These are phyloP conservation scores for Drosophila neutralis DNA, from an alignment of 2,888 invertebrate species.

Conservation along the genomic window DNA sequence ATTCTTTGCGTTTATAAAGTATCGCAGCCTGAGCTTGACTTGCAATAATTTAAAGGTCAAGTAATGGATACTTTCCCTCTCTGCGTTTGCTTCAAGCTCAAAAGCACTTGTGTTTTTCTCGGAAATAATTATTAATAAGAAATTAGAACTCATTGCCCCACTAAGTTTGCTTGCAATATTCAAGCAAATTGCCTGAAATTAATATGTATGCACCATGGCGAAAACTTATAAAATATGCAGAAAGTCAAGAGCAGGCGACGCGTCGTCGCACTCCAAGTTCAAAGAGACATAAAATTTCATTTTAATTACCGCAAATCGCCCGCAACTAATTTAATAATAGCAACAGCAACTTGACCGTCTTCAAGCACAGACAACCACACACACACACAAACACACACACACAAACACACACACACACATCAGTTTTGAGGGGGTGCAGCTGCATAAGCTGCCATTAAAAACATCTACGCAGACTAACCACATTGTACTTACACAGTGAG, in stretches of 20 bases:
- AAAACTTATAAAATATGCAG: slow-evolving; percentile 28
- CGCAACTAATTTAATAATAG: slow-evolving; percentile 79
- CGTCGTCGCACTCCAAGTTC: slow-evolving; percentile 34
- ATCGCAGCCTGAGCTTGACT: background rate
- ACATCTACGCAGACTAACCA: slow-evolving; percentile 20
- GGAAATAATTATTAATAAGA: background rate
- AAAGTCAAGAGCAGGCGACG: slow-evolving; percentile 23
- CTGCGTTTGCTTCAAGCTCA: too few species aligned
- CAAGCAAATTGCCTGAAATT: slow-evolving; percentile 17
- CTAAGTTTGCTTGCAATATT: slow-evolving; percentile 1
- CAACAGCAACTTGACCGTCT: slow-evolving; percentile 53
- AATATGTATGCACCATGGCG: slow-evolving; percentile 23
- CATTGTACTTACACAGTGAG: slow-evolving; percentile 2
- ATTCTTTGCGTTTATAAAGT: background rate
- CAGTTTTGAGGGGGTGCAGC: slow-evolving; percentile 42
- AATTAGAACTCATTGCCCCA: background rate
- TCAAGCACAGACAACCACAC: background rate
- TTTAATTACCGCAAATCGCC: slow-evolving; percentile 78
- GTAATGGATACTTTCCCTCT: background rate
- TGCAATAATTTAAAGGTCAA: background rate
- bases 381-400: background rate
- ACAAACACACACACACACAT: background rate
- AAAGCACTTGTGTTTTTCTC: background rate
- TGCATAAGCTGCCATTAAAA: slow-evolving; percentile 74
- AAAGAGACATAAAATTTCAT: slow-evolving; percentile 66